Conservation (phyloP, 1,140 invertebrate genomes). For the Vanessa tameamea region DNA sequence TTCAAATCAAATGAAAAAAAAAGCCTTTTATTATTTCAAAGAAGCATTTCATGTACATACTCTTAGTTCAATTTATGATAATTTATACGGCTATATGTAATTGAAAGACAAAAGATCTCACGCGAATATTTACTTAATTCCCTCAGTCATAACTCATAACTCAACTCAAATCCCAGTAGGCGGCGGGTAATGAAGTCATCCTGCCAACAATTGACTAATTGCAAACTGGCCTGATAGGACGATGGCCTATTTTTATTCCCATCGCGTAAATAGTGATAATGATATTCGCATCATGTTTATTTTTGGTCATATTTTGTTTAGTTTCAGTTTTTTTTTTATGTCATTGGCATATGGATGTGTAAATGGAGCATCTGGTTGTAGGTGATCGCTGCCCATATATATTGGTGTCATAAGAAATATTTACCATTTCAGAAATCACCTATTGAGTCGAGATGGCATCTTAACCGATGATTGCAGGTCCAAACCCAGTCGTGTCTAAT, state of each 20-base stretch:
- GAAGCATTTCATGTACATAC: neutral
- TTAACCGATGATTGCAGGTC: no score
- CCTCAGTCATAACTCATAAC: neutral
- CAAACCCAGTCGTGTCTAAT: no score
- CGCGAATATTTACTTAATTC: constrained; percentile 3
- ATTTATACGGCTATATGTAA: neutral
- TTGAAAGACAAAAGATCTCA: neutral
- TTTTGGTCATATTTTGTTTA: neutral
- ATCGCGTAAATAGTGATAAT: constrained; percentile 16
- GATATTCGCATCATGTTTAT: constrained; percentile 8
- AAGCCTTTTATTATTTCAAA: no score
- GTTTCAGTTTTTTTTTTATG: neutral
- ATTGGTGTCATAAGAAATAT: no score
- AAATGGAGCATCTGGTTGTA: no score
- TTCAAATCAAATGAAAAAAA: no score
- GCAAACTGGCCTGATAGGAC: constrained; percentile 22
- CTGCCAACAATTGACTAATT: constrained; percentile 44
- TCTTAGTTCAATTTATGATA: neutral
- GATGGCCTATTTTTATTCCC: constrained; percentile 34
- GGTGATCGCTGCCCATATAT: no score
- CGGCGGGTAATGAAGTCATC: constrained; percentile 39
- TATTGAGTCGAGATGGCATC: no score
- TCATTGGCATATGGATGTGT: no score
- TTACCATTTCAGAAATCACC: no score
- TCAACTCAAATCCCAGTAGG: constrained; percentile 29